A percentile compares a stretch with the other conserved stretches of the same genome.
phyloP scores from a whole-genome alignment of 2,113 vertebrate species.

The Pangasianodon hypophthalmus region DNA sequence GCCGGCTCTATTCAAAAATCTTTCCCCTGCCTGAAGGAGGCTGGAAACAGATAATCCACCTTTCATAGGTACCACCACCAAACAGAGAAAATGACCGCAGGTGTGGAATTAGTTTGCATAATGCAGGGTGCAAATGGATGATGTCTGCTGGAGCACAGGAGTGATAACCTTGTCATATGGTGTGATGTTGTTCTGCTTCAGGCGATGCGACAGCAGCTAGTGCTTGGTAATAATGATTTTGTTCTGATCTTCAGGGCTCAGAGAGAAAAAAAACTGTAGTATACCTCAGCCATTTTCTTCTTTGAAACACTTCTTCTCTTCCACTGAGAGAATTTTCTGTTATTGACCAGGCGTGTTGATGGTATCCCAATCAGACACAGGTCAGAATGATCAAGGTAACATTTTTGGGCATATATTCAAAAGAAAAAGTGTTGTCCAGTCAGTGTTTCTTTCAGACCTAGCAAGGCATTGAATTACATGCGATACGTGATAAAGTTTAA shows the following conservation, averaged over 20 bases:
- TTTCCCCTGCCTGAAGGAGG: slow-evolving; percentile 22
- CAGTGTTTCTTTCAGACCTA: not conserved
- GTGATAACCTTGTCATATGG: slow-evolving; percentile 49
- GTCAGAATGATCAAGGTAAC: not conserved
- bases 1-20: slow-evolving; percentile 30
- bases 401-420: not conserved
- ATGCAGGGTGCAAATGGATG: slow-evolving; percentile 30
- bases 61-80: slow-evolving; percentile 40
- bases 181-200: slow-evolving; percentile 32
- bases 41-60: slow-evolving; percentile 47
- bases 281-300: not conserved
- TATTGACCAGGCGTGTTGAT: not conserved
- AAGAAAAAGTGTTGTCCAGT: too few species aligned
- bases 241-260: not conserved
- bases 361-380: not conserved
- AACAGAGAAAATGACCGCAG: slow-evolving; percentile 39
- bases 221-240: slow-evolving; percentile 18
- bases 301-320: not conserved
- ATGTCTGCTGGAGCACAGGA: slow-evolving; percentile 33
- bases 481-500: not conserved
- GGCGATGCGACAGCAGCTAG: slow-evolving; percentile 15
- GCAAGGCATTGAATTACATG: not conserved
- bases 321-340: not conserved
- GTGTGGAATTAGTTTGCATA: slow-evolving; percentile 50
- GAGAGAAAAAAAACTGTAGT: not conserved